These are phyloP conservation scores for Mimachlamys varia DNA, from an alignment of 2,888 invertebrate species.

Conservation along the genomic window DNA sequence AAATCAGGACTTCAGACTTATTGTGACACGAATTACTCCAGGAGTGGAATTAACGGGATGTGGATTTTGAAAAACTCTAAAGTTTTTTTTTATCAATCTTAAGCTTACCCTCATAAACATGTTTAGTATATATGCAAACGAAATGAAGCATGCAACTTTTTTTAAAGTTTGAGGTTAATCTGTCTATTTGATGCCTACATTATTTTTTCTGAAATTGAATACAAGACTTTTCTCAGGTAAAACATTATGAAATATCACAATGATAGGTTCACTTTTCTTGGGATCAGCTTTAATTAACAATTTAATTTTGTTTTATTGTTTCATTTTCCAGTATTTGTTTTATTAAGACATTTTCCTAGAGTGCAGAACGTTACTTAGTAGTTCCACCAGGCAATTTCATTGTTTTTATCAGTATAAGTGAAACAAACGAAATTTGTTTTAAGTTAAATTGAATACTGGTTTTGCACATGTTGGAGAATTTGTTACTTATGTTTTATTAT, in stretches of 20 bases:
- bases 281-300: conserved; percentile 5
- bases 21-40: too few relatives aligned
- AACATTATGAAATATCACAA: not conserved
- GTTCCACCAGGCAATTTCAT: not conserved
- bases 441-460: too few relatives aligned
- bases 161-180: not conserved
- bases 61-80: too few relatives aligned
- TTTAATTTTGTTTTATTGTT: too few relatives aligned
- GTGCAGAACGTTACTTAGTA: not conserved
- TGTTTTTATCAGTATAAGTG: not conserved
- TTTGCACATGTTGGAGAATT: not conserved
- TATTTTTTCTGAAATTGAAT: conserved; percentile 14
- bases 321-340: not conserved
- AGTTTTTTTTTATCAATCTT: too few relatives aligned
- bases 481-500: not conserved
- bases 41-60: too few relatives aligned
- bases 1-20: too few relatives aligned
- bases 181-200: not conserved
- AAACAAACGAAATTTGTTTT: too few relatives aligned
- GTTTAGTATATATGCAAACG: not conserved
- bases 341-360: not conserved
- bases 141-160: not conserved
- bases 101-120: too few relatives aligned
- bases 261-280: not conserved
- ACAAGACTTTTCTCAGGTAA: conserved; percentile 5